A percentile compares a stretch with the other conserved stretches of the same genome.
Conservation (phyloP, 1,140 invertebrate species). For the Micrasema longulum region DNA sequence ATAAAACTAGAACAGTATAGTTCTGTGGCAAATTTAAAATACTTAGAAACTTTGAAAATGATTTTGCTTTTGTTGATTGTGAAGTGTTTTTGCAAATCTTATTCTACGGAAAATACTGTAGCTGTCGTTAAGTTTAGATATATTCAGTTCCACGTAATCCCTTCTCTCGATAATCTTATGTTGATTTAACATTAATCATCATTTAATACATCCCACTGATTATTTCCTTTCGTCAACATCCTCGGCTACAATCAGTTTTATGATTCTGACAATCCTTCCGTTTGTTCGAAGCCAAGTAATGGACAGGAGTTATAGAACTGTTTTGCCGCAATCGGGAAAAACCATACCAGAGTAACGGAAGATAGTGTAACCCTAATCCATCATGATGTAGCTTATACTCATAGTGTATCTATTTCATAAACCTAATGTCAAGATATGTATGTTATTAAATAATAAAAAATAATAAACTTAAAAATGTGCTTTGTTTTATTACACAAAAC, state of each 20-base stretch:
- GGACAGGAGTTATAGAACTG: not conserved
- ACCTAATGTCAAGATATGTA: conserved; percentile 53
- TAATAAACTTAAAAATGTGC: conserved; percentile 51
- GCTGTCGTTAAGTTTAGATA: conserved; percentile 51
- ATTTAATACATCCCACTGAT: conserved; percentile 16
- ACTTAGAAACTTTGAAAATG: conserved; percentile 8
- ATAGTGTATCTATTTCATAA: conserved; percentile 55
- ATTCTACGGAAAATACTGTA: conserved; percentile 38
- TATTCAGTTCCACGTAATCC: conserved; percentile 44
- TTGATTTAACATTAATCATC: conserved; percentile 1
- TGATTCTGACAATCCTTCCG: conserved; percentile 5
- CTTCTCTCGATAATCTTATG: conserved; percentile 3
- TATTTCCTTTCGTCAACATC: conserved; percentile 11
- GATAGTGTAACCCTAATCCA: conserved; percentile 50
- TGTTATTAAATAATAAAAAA: conserved; percentile 54
- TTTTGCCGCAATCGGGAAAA: not conserved
- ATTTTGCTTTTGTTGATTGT: conserved; percentile 42
- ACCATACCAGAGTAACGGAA: conserved; percentile 33
- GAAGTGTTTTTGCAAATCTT: conserved; percentile 39
- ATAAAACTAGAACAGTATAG: no score
- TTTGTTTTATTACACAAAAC: conserved; percentile 32
- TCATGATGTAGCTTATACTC: conserved; percentile 53
- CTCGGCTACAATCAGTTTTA: conserved; percentile 7
- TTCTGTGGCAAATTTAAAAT: no score
- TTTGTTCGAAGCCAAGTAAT: not conserved